Conservation (phyloP, 2,113 vertebrate species). For the Oreochromis aureus region DNA sequence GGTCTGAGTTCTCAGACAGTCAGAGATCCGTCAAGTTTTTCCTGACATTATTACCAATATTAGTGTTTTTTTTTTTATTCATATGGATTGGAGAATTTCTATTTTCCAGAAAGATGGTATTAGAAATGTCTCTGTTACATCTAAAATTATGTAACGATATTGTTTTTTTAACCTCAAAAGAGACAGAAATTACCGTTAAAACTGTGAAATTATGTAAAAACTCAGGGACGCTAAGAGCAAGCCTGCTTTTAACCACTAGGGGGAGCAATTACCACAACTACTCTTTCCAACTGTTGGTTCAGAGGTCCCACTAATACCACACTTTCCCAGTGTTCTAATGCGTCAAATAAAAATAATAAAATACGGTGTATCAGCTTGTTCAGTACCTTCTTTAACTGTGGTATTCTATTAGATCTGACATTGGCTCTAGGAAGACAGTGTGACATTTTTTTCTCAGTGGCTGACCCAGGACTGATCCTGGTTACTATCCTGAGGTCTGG, state of each 20-base stretch:
- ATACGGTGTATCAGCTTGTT: not conserved
- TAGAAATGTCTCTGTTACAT: not conserved
- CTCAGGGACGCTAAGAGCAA: not conserved
- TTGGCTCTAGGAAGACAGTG: not conserved
- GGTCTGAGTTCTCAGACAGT: not conserved
- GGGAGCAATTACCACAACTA: not conserved
- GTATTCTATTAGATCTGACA: not conserved
- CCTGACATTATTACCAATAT: not conserved
- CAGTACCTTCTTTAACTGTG: not conserved
- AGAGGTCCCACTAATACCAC: not conserved
- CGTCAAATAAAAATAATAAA: not conserved
- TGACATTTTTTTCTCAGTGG: slow-evolving; percentile 9
- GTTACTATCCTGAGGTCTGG: slow-evolving; percentile 51
- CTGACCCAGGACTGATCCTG: slow-evolving; percentile 39
- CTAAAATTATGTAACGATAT: not conserved
- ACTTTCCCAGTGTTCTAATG: not conserved
- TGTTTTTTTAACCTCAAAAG: not conserved
- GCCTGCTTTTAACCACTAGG: slow-evolving; percentile 16
- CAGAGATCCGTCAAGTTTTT: not conserved
- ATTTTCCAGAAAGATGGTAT: not conserved
- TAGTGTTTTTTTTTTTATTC: not conserved
- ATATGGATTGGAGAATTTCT: not conserved
- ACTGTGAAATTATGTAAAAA: not conserved
- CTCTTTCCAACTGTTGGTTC: not conserved
- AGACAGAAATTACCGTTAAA: not conserved